phyloP scores from a whole-genome alignment of 2,888 invertebrate species.

The Cephus nigrinus region DNA sequence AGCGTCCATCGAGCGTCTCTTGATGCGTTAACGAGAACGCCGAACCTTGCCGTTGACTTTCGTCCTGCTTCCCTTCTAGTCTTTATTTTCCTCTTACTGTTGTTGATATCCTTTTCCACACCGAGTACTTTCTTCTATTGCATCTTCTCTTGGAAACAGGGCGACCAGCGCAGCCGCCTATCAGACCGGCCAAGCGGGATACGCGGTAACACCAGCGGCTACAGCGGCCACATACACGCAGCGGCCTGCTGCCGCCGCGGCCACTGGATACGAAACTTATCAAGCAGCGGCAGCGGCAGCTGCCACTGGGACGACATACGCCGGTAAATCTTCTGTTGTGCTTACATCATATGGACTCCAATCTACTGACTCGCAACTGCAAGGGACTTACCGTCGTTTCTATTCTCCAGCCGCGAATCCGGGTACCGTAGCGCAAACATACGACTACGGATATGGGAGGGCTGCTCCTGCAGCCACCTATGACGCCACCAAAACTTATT shows the following conservation, averaged over 20 bases:
- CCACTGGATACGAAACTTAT: constrained; percentile 81
- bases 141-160: constrained; percentile 41
- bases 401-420: constrained; percentile 54
- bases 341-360: not conserved
- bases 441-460: constrained; percentile 78
- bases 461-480: constrained; percentile 76
- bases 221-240: constrained; percentile 89
- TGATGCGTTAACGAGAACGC: constrained; percentile 7
- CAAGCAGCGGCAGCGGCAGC: constrained; percentile 83
- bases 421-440: constrained; percentile 72
- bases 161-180: constrained; percentile 86
- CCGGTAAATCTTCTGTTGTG: constrained; percentile 59
- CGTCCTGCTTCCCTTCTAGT: constrained; percentile 50
- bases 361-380: constrained; percentile 1
- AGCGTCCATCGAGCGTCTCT: constrained; percentile 40
- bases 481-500: constrained; percentile 86
- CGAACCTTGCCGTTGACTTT: constrained; percentile 7
- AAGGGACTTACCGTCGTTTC: not conserved
- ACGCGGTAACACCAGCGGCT: constrained; percentile 84
- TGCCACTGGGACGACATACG: constrained; percentile 79
- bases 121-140: constrained; percentile 9
- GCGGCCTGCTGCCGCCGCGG: constrained; percentile 79
- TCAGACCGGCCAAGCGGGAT: constrained; percentile 84
- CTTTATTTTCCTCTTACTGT: constrained; percentile 8
- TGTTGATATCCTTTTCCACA: constrained; percentile 33